Conservation (phyloP, 2,797 vertebrate genomes). For the Streptopelia turtur region DNA sequence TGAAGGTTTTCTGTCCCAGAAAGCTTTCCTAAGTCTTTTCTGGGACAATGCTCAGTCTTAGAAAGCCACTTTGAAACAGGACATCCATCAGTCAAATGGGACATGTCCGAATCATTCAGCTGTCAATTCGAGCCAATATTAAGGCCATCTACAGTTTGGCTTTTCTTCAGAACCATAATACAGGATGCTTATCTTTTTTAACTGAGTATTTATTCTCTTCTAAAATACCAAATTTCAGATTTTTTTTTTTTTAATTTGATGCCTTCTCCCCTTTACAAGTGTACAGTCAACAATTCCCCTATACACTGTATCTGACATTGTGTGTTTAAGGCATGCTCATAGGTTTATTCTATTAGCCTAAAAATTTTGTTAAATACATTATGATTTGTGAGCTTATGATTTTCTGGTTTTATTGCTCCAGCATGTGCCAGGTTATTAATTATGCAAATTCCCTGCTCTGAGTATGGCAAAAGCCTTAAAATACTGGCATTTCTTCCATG, state of each 20-base stretch:
- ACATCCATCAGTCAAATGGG: neutral
- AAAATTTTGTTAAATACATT: neutral
- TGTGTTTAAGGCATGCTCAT: neutral
- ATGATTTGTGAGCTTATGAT: neutral
- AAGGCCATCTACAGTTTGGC: neutral
- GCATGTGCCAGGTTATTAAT: neutral
- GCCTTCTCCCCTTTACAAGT: neutral
- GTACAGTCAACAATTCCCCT: neutral
- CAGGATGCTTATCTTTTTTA: neutral
- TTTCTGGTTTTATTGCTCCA: constrained; percentile 23
- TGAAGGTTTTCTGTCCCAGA: neutral
- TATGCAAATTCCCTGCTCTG: neutral
- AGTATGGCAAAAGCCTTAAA: neutral
- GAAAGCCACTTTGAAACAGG: neutral
- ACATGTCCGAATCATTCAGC: neutral
- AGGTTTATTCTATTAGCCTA: neutral
- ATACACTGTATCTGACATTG: neutral
- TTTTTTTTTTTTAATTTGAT: neutral
- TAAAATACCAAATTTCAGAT: neutral
- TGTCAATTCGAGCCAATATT: neutral
- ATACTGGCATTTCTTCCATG: constrained; percentile 9
- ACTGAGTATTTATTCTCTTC: neutral
- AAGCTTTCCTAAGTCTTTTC: neutral
- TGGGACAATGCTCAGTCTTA: neutral
- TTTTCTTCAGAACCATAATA: neutral